Evolutionary conservation across 2,888 invertebrate genomes (phyloP).

Genomic region (Sthenelais limicola): DNA sequence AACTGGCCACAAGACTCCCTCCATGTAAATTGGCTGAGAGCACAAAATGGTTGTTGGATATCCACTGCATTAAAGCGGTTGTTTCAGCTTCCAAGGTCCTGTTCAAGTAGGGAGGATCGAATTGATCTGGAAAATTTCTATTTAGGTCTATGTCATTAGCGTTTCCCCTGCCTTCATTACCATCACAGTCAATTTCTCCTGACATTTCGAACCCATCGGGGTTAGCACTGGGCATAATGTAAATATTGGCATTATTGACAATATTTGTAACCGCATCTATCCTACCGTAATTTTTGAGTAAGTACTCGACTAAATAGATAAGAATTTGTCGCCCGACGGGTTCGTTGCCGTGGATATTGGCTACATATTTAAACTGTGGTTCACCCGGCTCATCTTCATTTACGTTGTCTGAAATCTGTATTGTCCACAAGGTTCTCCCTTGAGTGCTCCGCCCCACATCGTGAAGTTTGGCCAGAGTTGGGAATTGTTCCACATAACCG

Average conservation of each 20-base stretch:
- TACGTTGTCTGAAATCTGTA: conserved; percentile 65
- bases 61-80: conserved; percentile 64
- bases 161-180: conserved; percentile 82
- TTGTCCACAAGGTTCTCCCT: conserved; percentile 58
- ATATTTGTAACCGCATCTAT: conserved; percentile 81
- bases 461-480: conserved; percentile 61
- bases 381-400: conserved; percentile 77
- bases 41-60: conserved; percentile 82
- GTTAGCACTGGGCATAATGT: conserved; percentile 97
- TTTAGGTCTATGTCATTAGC: conserved; percentile 88
- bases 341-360: conserved; percentile 97
- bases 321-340: conserved; percentile 95
- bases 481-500: conserved; percentile 55
- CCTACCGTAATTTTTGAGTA: conserved; percentile 87
- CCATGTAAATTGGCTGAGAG: conserved; percentile 88
- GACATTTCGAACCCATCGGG: conserved; percentile 95
- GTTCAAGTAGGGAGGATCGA: conserved; percentile 66
- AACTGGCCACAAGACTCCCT: conserved; percentile 92
- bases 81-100: conserved; percentile 82
- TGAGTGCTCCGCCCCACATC: conserved; percentile 61
- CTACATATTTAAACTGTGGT: conserved; percentile 97
- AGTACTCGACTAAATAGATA: conserved; percentile 86
- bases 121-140: conserved; percentile 84
- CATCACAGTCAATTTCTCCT: conserved; percentile 79
- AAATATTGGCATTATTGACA: conserved; percentile 88